phyloP scores from a whole-genome alignment of 2,113 vertebrate species.

The Tympanuchus pallidicinctus region DNA sequence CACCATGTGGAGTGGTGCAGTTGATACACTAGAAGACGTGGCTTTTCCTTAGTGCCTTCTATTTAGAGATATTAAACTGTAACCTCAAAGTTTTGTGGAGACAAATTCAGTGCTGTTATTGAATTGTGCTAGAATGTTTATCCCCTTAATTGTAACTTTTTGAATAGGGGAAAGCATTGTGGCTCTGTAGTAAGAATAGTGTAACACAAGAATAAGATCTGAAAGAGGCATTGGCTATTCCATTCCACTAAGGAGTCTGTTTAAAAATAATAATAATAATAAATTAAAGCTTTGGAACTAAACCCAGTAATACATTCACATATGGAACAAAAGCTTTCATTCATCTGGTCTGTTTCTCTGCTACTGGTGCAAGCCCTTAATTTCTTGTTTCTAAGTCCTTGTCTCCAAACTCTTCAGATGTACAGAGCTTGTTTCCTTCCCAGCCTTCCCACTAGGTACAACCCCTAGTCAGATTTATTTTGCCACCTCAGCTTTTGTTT shows the following conservation, averaged over 20 bases:
- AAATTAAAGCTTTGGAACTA: background rate
- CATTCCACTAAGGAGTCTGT: background rate
- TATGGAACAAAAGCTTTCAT: background rate
- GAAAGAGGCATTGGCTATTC: background rate
- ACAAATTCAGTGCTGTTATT: background rate
- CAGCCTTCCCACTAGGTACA: background rate
- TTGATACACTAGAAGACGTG: background rate
- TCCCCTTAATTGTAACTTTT: no score
- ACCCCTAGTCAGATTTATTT: background rate
- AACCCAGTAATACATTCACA: fast-evolving
- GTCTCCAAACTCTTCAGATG: background rate
- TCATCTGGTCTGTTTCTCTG: background rate
- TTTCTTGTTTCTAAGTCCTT: background rate
- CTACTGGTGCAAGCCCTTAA: background rate
- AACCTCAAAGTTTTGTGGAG: background rate
- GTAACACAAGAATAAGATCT: background rate
- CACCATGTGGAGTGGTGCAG: no score
- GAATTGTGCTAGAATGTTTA: no score
- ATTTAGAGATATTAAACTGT: background rate
- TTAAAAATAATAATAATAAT: background rate
- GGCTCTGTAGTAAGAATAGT: background rate
- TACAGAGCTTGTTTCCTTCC: background rate
- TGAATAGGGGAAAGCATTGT: background rate
- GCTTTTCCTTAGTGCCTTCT: background rate
- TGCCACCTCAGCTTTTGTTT: background rate